Base-by-base conservation (phyloP, 2,797 vertebrate species). In the Fratercula arctica region DNA sequence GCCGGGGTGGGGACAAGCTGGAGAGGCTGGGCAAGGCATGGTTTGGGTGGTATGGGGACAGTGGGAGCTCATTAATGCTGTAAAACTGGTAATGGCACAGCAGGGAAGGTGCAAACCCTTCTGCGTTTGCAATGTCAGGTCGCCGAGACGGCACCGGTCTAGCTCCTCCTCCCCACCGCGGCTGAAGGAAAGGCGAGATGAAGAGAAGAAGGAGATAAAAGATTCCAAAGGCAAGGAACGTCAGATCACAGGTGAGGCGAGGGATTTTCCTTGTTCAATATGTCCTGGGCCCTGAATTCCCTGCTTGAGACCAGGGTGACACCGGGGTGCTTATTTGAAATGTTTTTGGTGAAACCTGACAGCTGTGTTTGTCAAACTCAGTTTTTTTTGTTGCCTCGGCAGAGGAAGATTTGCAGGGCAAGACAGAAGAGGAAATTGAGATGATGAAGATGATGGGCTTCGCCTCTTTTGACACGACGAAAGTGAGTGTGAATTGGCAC, bases 401-500 rank as follows among this genome's bases (percentile, higher is more conserved):
- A 99, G 99, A 98, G 92, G 99, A 99, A 66, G 99, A 99, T 95
- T 97, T 99, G 98, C 97, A 99, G 93, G 99, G 99, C 33, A 99
- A 99, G 97, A 99, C 99, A 0, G 99, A 99, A 57, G 99, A 99
- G 94, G 99, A 99, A 94, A 99, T 99, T 3, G 99, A 99, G 98
- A 99, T 99, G 99, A 99, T 99, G 98, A 99, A 99, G 91, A 91
- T 97, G 83, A 99, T 99, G 99, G 99, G 99, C 21, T 99, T 99
- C 87, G 96, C 96, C 60, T 96, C 98, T 9, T 99, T 99, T 64
- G 98, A 99, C 88, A 98, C 97, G 14, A 98, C 98, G 5, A 99
- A 99, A 98, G 99, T 99, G 95, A 99, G 98, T 4, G 4, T 0
- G 0, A 29, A 6, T 19, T 1, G 2, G 46, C 0, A 0, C 10